Conservation (phyloP, 1,140 invertebrate genomes). For the Drosophila azteca region DNA sequence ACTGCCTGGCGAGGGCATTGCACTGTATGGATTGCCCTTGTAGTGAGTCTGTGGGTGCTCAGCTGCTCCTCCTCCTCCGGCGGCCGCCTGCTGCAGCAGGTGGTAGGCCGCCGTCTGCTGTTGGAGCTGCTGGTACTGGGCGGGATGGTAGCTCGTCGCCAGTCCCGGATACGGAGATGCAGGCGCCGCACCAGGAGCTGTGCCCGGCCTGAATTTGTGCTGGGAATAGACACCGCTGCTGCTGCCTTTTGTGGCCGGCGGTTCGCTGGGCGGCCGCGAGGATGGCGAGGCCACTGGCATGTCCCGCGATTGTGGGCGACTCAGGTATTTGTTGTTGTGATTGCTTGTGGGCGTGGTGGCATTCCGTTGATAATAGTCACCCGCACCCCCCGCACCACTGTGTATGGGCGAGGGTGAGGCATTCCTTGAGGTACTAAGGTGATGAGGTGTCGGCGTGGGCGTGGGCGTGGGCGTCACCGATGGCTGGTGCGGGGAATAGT, state of each 20-base stretch:
- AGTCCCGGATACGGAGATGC: conserved; percentile 31
- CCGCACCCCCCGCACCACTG: conserved; percentile 15
- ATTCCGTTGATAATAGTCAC: conserved; percentile 67
- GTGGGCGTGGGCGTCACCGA: conserved; percentile 45
- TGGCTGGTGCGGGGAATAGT: conserved; percentile 45
- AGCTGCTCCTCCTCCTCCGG: conserved; percentile 21
- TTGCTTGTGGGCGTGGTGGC: conserved; percentile 64
- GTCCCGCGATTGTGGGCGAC: conserved; percentile 74
- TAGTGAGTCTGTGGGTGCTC: conserved; percentile 47
- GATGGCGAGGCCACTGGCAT: conserved; percentile 70
- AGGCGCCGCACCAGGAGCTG: conserved; percentile 1
- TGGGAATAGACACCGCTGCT: conserved; percentile 65
- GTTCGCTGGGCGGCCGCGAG: conserved; percentile 74
- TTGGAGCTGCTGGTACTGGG: conserved; percentile 69
- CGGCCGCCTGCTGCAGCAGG: conserved; percentile 64
- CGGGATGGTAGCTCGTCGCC: conserved; percentile 55
- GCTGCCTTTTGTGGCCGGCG: conserved; percentile 33
- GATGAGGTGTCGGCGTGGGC: conserved; percentile 59
- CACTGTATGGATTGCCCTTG: conserved; percentile 70
- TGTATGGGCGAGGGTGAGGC: conserved; percentile 66
- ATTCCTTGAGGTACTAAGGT: conserved; percentile 71
- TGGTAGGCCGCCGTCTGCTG: conserved; percentile 76
- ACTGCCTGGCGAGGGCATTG: conserved; percentile 39
- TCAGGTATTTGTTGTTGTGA: conserved; percentile 75
- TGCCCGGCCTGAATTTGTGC: conserved; percentile 76